Base-by-base conservation (phyloP, 2,888 invertebrate genomes). In the Sarcophaga carnaria region DNA sequence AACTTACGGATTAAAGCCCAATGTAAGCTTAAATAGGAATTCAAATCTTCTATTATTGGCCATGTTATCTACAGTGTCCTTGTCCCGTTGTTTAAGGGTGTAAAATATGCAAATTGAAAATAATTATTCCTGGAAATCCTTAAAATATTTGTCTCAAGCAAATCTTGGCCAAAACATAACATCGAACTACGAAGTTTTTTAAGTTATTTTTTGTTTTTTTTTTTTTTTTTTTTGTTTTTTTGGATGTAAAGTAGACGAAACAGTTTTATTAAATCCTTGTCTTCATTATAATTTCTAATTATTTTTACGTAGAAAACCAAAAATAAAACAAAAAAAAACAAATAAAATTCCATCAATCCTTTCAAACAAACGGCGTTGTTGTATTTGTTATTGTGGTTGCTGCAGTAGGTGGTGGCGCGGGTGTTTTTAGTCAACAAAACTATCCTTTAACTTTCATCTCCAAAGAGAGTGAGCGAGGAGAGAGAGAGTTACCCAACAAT, bases 251-350 rank as follows among this genome's bases (percentile, higher is more conserved):
- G 54, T 17, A 54, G 14, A 54, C 54, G 17, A 54, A 54, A 54
- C 54, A 14, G 54, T 78, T 83, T 83, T 78, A 72, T 77, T 72
- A 66, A 76, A 77, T 83, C 72, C 82, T 80, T 83, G 62, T 76
- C 82, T 86, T 86, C 79, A 86, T 86, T 86, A 86, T 86, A 86
- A 86, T 83, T 86, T 86, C 82, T 86, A 86, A 86, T 86, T 86
- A 86, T 83, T 83, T 83, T 83, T 37, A n/a, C 67, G 60, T 74
- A 78, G 17, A 5, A 77, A 83, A 77, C 64, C 59, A 64, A 83
- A 12, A 14, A 14, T 1, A 27, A 37, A n/a, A 0, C 5, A 69
- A 69, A 25, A 3, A 54, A 25, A 22, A 70, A 54, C 12, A 54
- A 14, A 47, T 25, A 79, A 79, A 60, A 37, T 60, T 71, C 37